Conservation (phyloP, 1,140 invertebrate species). For the Pogonus chalceus region DNA sequence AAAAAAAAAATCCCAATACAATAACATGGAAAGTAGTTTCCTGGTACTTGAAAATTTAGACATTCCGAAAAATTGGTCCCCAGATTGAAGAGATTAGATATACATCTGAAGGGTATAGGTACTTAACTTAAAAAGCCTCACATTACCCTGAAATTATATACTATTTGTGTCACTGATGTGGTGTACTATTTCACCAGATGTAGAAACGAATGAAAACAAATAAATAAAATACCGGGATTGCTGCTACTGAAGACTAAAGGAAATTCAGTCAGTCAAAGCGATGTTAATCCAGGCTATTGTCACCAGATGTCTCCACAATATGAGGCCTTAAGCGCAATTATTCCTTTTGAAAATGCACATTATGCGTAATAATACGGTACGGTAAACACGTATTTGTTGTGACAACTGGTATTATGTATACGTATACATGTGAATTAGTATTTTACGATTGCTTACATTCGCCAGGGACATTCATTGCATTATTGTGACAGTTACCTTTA, state of each 20-base stretch:
- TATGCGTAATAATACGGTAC: background rate
- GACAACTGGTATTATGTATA: background rate
- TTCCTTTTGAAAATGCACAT: background rate
- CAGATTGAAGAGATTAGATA: too few relatives aligned
- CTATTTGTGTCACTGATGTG: background rate
- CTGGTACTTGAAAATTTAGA: too few relatives aligned
- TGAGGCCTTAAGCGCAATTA: background rate
- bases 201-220: background rate
- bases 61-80: too few relatives aligned
- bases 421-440: background rate
- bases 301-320: slow-evolving; percentile 1
- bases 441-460: background rate
- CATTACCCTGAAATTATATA: background rate
- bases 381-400: background rate
- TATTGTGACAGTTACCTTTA: background rate
- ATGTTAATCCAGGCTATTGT: background rate
- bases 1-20: too few relatives aligned
- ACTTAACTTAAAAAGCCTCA: too few relatives aligned
- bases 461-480: background rate
- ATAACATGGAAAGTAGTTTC: too few relatives aligned
- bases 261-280: too few relatives aligned
- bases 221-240: too few relatives aligned
- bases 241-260: too few relatives aligned
- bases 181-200: background rate
- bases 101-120: too few relatives aligned